A percentile compares a stretch with the other conserved stretches of the same genome.
Evolutionary conservation across 2,797 vertebrate genomes (phyloP).

Genomic region (Malacoraja senta): DNA sequence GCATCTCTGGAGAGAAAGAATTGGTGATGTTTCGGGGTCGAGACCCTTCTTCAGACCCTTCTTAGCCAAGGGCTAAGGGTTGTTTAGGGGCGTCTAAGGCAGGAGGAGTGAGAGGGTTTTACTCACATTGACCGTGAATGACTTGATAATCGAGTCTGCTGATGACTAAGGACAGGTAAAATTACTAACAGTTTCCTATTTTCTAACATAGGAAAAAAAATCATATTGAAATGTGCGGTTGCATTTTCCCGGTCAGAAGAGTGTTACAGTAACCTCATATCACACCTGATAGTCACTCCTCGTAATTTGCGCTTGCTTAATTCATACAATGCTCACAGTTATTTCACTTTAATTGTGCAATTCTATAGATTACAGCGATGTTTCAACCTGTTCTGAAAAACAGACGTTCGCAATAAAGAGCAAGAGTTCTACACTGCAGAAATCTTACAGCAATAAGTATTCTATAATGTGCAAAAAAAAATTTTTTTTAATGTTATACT

Average conservation of each 20-base stretch:
- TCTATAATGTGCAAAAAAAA: background rate
- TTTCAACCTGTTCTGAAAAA: background rate
- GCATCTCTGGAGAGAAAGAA: too few species aligned
- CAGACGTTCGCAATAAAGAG: background rate
- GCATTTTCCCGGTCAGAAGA: background rate
- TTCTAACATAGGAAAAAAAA: background rate
- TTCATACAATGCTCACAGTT: background rate
- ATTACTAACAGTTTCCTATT: background rate
- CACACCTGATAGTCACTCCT: background rate
- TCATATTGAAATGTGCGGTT: background rate
- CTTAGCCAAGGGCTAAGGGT: too few species aligned
- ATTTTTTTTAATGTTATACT: too few species aligned
- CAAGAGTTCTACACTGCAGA: background rate
- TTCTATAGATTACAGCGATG: background rate
- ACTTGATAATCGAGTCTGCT: background rate
- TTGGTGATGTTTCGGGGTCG: too few species aligned
- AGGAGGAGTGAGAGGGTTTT: background rate
- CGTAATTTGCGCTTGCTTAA: background rate
- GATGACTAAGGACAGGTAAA: background rate
- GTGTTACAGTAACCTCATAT: background rate
- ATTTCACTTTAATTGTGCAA: background rate
- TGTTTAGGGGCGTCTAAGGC: background rate
- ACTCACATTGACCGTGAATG: background rate
- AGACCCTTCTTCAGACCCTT: too few species aligned
- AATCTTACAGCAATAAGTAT: background rate